Evolutionary conservation across 2,113 vertebrate genomes (phyloP).

Genomic region (Corythornis madagascariensis): DNA sequence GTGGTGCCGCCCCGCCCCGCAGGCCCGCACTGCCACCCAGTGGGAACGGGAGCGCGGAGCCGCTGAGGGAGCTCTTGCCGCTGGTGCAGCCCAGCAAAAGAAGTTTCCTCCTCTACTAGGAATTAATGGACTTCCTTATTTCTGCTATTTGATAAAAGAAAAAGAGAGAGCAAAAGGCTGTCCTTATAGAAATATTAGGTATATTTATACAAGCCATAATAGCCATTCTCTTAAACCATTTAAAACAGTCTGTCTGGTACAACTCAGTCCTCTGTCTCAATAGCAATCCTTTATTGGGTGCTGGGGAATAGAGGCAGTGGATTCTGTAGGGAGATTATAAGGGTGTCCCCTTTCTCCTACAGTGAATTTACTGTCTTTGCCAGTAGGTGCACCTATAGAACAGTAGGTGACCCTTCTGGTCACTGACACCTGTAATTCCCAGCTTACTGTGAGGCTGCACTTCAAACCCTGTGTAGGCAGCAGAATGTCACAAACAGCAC

Average conservation of each 20-base stretch:
- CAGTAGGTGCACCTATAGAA: not conserved
- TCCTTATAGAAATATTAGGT: not conserved
- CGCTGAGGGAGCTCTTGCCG: accelerated
- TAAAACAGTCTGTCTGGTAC: not conserved
- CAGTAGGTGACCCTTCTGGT: not conserved
- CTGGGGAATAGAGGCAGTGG: not conserved
- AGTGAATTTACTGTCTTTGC: not conserved
- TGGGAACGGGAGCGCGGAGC: not conserved
- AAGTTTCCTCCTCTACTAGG: not conserved
- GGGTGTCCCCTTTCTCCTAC: not conserved
- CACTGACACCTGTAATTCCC: not conserved
- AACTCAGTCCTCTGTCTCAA: not conserved
- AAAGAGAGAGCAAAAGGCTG: not conserved
- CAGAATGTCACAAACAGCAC: not conserved
- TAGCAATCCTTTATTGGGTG: not conserved
- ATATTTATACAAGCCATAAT: not conserved
- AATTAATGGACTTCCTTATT: not conserved
- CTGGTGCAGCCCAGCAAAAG: not conserved
- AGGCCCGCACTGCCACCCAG: not conserved
- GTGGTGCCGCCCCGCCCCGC: not conserved
- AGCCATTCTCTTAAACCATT: not conserved
- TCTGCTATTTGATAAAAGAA: not conserved
- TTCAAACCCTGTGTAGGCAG: not conserved
- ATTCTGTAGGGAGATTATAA: not conserved
- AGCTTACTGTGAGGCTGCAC: not conserved